A percentile compares a stretch with the other conserved stretches of the same genome.
Conservation (phyloP, 2,888 invertebrate genomes). For the Drosophila meridionalis region DNA sequence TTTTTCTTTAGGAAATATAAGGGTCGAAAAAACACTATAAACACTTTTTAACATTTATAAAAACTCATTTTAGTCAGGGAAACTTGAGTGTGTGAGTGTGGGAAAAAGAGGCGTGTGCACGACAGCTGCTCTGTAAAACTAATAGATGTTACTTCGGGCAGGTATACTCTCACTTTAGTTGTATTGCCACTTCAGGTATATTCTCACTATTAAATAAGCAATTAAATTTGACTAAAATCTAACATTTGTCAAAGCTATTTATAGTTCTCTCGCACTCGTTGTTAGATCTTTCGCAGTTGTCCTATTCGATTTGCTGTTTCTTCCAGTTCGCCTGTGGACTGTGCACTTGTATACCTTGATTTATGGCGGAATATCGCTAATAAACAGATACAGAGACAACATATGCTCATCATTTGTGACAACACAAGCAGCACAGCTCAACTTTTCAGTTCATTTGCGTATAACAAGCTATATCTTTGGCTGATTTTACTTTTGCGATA, state of each 20-base stretch:
- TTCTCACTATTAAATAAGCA: neutral
- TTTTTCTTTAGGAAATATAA: too few relatives aligned
- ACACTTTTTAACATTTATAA: too few relatives aligned
- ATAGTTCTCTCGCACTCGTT: neutral
- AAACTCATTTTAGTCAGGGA: too few relatives aligned
- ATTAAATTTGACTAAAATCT: neutral
- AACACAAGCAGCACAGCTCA: conserved; percentile 41
- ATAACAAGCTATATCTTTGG: conserved; percentile 17
- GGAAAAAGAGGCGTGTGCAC: too few relatives aligned
- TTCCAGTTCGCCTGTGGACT: conserved; percentile 45
- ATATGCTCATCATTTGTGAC: conserved; percentile 44
- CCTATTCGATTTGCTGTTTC: conserved; percentile 21
- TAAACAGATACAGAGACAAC: conserved; percentile 15
- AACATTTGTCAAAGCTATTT: neutral
- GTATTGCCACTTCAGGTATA: neutral
- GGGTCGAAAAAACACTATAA: too few relatives aligned
- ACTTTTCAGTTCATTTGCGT: conserved; percentile 19
- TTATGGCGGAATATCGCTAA: conserved; percentile 34
- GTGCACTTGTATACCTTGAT: conserved; percentile 32
- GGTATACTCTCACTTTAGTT: neutral
- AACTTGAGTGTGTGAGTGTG: too few relatives aligned
- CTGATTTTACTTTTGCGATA: conserved; percentile 42
- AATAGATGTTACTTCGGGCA: neutral
- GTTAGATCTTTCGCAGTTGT: neutral
- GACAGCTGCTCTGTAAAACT: neutral